Conservation (phyloP, 2,113 vertebrate species). For the Rhizomys pruinosus region DNA sequence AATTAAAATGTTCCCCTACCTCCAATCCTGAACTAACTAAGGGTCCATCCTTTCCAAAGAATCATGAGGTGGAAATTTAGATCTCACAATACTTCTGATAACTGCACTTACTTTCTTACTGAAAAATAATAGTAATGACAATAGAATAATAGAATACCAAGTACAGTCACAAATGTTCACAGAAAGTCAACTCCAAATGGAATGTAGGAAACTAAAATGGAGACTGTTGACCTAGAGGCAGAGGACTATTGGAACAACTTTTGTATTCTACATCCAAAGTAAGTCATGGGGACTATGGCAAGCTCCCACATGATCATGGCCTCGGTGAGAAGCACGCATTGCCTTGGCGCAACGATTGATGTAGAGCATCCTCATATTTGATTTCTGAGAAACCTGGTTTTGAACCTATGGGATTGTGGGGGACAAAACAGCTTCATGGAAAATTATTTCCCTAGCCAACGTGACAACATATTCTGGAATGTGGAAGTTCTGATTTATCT, state of each 20-base stretch:
- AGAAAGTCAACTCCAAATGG: background rate
- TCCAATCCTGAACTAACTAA: background rate
- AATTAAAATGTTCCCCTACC: background rate
- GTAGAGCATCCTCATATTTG: slow-evolving; percentile 99
- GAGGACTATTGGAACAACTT: background rate
- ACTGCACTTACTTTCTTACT: background rate
- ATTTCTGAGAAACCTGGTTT: slow-evolving; percentile 97
- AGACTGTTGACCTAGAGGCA: background rate
- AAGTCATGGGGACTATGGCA: too few relatives aligned
- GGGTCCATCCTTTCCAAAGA: background rate
- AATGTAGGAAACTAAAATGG: background rate
- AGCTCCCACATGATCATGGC: too few relatives aligned
- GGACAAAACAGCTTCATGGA: too few relatives aligned
- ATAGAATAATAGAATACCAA: background rate
- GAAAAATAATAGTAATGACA: slow-evolving; percentile 25
- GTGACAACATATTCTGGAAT: too few relatives aligned
- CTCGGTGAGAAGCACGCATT: too few relatives aligned
- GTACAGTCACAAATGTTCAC: slow-evolving; percentile 26
- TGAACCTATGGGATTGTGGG: slow-evolving; percentile 99
- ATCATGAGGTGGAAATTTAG: slow-evolving; percentile 5
- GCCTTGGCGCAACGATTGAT: too few relatives aligned
- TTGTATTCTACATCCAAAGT: background rate
- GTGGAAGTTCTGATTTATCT: too few relatives aligned
- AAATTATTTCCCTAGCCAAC: too few relatives aligned
- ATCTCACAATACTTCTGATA: background rate